Base-by-base conservation (phyloP, 53 echinoderm and acorn worm species). In the Holothuria leucospilota region DNA sequence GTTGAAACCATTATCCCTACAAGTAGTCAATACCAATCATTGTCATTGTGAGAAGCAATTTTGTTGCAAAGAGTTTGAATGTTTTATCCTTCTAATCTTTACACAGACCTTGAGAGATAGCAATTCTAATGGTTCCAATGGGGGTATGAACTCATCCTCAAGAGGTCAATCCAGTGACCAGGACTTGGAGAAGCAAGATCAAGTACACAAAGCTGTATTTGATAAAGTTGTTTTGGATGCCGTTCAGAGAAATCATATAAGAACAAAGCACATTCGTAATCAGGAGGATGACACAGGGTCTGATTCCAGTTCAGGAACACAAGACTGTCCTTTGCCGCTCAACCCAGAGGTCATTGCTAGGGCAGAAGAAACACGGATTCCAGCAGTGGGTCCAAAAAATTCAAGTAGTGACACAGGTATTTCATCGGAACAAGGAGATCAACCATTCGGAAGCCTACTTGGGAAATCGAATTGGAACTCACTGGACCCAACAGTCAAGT, bases 141-240 rank as follows among this genome's bases (percentile, higher is more conserved):
- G 78, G 6, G 49, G 53, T 27, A 51, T 56, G 24, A 78, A 59
- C 28, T 56, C 51, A 21, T 51, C 67, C 1, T 29, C 67, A 25
- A 30, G 67, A 67, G 67, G 67, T 69, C 9, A 89, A 63, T 29
- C 82, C 60, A 89, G 90, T 59, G 90, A 89, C 62, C 90, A 85
- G 78, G 89, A 89, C 62, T 84, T 74, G 65, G 88, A 85, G 52
- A 85, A 84, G 58, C 68, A 86, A 27, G 21, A 77, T 29, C 53
- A 87, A 39, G 70, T 56, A 28, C 63, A 77, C 62, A 88, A 79
- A 72, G 92, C 92, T 25, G 90, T 90, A 29, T 94, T 96, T 82
- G 90, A 96, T 71, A 94, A 92, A 34, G 96, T 96, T 12, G 85
- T 96, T 16, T 79, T 88, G 12, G 93, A 91, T 77, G 96, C 96